phyloP scores from a whole-genome alignment of 2,797 vertebrate genomes.

The Sebastes minor region DNA sequence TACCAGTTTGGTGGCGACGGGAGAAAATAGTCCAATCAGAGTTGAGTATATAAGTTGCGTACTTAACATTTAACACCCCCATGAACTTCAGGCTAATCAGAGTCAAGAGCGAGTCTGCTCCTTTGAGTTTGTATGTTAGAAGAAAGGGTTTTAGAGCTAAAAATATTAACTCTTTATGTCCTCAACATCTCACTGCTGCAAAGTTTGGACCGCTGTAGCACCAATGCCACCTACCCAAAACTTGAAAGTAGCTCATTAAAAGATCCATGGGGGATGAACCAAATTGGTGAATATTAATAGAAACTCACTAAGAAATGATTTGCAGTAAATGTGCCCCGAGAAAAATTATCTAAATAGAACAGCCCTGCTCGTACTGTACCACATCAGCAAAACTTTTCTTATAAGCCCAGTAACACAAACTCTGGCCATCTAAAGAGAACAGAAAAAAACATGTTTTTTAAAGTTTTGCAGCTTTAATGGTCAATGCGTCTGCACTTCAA shows the following conservation, averaged over 20 bases:
- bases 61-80: not conserved
- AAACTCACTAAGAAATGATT: conserved; percentile 24
- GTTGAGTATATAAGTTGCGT: not conserved
- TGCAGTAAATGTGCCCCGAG: not conserved
- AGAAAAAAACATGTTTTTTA: not conserved
- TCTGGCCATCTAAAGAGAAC: not conserved
- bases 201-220: not conserved
- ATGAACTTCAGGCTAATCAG: not conserved
- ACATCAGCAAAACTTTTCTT: not conserved
- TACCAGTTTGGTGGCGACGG: not conserved
- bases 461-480: not conserved
- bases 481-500: not conserved
- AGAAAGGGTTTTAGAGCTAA: not conserved
- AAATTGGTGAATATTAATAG: conserved; percentile 19
- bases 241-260: conserved; percentile 2
- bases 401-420: not conserved
- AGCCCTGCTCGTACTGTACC: not conserved
- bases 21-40: not conserved
- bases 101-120: not conserved
- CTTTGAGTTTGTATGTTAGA: not conserved
- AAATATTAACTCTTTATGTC: not conserved
- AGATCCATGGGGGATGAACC: not conserved
- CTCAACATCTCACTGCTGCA: not conserved
- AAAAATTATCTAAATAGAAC: conserved; percentile 2
- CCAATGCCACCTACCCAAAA: not conserved